Evolutionary conservation across 2,113 vertebrate species (phyloP), one percentile per base, ranked within the genome.

Genomic region (Brachirus orientalis): DNA sequence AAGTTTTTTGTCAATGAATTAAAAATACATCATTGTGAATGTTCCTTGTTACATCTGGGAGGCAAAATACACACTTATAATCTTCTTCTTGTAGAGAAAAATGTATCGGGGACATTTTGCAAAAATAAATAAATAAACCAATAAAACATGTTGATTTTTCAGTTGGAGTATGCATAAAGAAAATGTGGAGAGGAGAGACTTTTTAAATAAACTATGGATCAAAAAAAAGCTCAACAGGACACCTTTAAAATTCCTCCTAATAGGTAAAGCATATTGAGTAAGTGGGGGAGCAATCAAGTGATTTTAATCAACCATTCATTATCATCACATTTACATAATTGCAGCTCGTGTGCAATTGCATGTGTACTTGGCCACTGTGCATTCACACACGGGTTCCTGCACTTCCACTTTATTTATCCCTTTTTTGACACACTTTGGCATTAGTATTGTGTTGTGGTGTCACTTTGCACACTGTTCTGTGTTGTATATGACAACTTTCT

Each of bases 301-400:
- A 53, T 60, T 59, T 44, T 19, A 77, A 64, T 79, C 72, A 75
- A 38, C 41, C 16, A 12, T 43, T 71, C 40, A 62, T 62, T 75
- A 65, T 65, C 66, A 46, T 41, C 14, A 16, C 41, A 68, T 82
- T 62, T 55, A 48, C 72, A 75, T 79, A 54, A 82, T 52, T 66
- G 48, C 52, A 68, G 48, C 35, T 44, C 19, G 50, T 66, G 72
- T 83, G 53, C 16, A 77, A 67, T 63, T 58, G 65, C 54, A 66
- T 56, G 66, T 63, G 69, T 45, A 85, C 43, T 80, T 81, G 56
- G n/a, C 17, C 72, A 56, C 1, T 28, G 46, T 75, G 48, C 57
- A 55, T 71, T 61, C 59, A 77, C 61, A 54, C 61, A 46, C 28
- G 40, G 58, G 28, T 56, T 48, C 33, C 36, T 48, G 48, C 18